phyloP scores from a whole-genome alignment of 1,140 invertebrate genomes.

The Metaphire vulgaris region DNA sequence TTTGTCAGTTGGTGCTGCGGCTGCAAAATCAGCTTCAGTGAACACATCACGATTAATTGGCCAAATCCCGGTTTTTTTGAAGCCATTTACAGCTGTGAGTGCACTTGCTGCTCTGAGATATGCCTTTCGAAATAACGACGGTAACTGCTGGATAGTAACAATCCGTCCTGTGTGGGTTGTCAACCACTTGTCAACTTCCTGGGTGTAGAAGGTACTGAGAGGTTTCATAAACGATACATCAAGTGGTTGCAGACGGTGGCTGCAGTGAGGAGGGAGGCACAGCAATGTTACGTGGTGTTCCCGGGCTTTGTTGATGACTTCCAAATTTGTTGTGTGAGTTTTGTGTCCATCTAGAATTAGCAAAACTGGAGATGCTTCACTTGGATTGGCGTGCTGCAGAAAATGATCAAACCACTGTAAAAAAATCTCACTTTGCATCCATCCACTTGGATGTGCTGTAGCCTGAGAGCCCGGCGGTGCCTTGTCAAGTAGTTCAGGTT shows the following conservation, averaged over 20 bases:
- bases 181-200: not conserved
- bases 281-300: slow-evolving; percentile 4
- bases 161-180: not conserved
- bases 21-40: not conserved
- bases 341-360: slow-evolving; percentile 32
- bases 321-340: slow-evolving; percentile 26
- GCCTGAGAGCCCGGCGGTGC: slow-evolving; percentile 23
- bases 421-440: slow-evolving; percentile 32
- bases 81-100: not conserved
- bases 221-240: slow-evolving; percentile 18
- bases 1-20: not conserved
- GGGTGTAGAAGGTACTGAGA: slow-evolving; percentile 4
- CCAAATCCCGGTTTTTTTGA: not conserved
- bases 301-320: slow-evolving; percentile 2
- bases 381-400: slow-evolving; percentile 14
- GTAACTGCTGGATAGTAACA: not conserved
- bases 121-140: not conserved
- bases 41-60: not conserved
- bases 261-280: slow-evolving; percentile 20
- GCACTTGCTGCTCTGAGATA: not conserved
- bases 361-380: slow-evolving; percentile 20
- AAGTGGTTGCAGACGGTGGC: slow-evolving; percentile 12
- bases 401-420: slow-evolving; percentile 32
- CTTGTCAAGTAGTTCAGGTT: slow-evolving; percentile 47
- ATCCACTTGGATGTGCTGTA: slow-evolving; percentile 23